Base-by-base conservation (phyloP, 2,888 invertebrate species). In the Odontothrips loti region DNA sequence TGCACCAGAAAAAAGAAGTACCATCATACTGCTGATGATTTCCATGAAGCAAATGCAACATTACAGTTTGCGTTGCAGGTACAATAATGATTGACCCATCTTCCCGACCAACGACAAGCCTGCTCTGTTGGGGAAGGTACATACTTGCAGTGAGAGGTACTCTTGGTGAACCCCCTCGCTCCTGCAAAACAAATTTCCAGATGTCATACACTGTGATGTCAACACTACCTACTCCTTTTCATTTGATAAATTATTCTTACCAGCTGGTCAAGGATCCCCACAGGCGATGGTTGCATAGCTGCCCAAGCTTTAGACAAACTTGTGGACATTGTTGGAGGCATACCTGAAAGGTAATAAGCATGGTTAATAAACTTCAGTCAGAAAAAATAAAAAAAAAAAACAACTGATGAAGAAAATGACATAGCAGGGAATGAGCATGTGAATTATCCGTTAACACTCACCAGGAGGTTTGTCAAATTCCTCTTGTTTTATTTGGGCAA, bases 1-100 rank as follows among this genome's bases (percentile, higher is more conserved):
- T 27, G 1, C 1, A 80, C 17, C 3, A 29, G 9, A 82, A 79
- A 63, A 81, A 80, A 43, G 51, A 85, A 86, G 87, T 87, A 94
- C 94, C 93, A 85, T 93, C 92, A 83, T 91, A 91, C 84, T 94
- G 93, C 85, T 96, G 96, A 87, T 96, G 95, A 83, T 91, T 93
- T 10, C 96, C 96, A 84, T 96, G 95, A 81, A 99, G 89, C 81
- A 99, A 87, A 85, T 98, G 98, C 83, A 97, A 88, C 91, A 96
- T 96, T 6, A 99, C 95, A 0, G 98, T 97, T 86, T 97, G 97
- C 0, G 97, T 96, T 0, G 98, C 99, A 43, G 98, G 96, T 80
- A 97, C 94, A 83, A 99, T 97, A 34, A 99, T 94, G 83, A 99
- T 98, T 81, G 95, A 93, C 2, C 99, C 99, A 86, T 99, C 97